Conservation (phyloP, 2,888 invertebrate species). For the Philonicus albiceps region DNA sequence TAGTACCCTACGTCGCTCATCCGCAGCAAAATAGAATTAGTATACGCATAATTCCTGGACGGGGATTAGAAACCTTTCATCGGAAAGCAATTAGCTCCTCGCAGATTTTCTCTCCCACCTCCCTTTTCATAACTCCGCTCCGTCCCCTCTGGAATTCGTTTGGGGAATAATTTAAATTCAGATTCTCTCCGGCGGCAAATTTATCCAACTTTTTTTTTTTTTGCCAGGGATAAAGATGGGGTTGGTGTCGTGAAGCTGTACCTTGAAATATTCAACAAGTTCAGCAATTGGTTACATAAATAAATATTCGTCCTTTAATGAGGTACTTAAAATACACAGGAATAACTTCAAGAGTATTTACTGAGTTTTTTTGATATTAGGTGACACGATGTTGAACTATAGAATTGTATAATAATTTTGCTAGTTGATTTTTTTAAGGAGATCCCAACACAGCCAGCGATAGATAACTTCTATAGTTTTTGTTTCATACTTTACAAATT, state of each 20-base stretch:
- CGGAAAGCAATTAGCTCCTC: neutral
- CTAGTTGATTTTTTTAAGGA: too few species aligned
- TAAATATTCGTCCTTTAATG: neutral
- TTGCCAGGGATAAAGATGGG: neutral
- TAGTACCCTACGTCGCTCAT: neutral
- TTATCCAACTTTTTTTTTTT: too few species aligned
- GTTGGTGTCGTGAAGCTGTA: neutral
- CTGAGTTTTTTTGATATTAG: neutral
- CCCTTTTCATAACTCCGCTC: neutral
- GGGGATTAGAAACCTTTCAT: neutral
- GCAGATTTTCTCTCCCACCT: neutral
- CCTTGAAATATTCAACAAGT: neutral
- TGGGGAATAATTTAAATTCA: neutral
- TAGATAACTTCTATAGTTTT: too few species aligned
- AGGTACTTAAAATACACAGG: neutral
- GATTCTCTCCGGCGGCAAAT: neutral
- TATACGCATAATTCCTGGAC: neutral
- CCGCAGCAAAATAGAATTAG: neutral
- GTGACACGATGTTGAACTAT: neutral
- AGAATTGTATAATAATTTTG: neutral
- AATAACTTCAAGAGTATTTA: neutral
- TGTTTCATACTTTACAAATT: too few species aligned
- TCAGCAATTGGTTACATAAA: neutral
- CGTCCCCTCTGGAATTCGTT: neutral
- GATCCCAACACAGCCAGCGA: too few species aligned